These are phyloP conservation scores for Thymelicus acteon DNA, from an alignment of 2,888 invertebrate genomes.

Conservation along the genomic window DNA sequence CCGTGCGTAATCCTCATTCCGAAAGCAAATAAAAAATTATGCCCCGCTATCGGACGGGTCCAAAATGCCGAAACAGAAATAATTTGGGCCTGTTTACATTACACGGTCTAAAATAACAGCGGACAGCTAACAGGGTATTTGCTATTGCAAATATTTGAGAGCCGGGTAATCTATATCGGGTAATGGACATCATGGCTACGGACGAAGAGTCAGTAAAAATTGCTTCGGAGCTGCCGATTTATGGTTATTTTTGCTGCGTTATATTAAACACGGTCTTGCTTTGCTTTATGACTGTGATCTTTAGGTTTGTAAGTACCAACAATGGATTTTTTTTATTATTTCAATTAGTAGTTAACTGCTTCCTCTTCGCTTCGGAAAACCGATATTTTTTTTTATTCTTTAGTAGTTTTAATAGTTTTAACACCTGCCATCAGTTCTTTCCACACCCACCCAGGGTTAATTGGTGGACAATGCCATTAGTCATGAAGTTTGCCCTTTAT, in stretches of 20 bases:
- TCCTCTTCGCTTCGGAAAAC: too few species aligned
- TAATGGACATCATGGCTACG: constrained; percentile 17
- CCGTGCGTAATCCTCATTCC: constrained; percentile 3
- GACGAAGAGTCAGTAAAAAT: constrained; percentile 13
- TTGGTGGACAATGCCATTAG: too few species aligned
- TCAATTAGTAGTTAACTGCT: too few species aligned
- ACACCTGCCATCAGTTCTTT: too few species aligned
- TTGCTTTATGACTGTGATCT: too few species aligned
- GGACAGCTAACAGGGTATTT: constrained; percentile 18
- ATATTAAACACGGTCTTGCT: too few species aligned
- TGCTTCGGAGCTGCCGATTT: background rate
- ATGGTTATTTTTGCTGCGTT: background rate
- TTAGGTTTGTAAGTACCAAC: too few species aligned
- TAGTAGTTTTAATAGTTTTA: too few species aligned
- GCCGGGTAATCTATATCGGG: constrained; percentile 21
- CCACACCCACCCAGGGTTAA: too few species aligned
- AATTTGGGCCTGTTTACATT: constrained; percentile 11
- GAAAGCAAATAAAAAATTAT: constrained; percentile 4
- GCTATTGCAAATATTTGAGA: constrained; percentile 23
- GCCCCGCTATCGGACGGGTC: background rate
- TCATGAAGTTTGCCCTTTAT: too few species aligned
- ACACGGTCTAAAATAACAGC: constrained; percentile 23
- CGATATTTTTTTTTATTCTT: too few species aligned
- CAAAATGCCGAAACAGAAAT: constrained; percentile 4
- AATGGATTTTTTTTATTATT: too few species aligned